These are phyloP conservation scores for Conchocele bisecta DNA, from an alignment of 2,888 invertebrate species.

Conservation along the genomic window DNA sequence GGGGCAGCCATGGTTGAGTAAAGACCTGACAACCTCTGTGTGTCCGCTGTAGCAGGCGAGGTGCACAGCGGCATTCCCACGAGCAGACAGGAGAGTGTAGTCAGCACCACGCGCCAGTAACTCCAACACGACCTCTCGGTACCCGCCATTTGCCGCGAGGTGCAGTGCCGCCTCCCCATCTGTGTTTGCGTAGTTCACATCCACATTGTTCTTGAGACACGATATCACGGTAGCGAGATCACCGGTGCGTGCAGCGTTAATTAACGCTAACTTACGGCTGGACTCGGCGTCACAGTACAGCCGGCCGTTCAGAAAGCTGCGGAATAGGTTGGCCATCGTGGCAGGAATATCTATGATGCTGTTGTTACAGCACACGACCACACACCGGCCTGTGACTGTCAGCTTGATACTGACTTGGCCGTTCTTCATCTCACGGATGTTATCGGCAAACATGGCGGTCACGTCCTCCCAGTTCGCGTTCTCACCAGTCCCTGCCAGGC, in stretches of 20 bases:
- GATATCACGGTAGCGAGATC: too few species aligned
- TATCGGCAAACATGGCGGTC: slow-evolving; percentile 5
- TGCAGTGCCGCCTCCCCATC: slow-evolving; percentile 48
- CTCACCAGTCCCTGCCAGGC: slow-evolving; percentile 43
- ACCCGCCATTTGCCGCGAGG: slow-evolving; percentile 40
- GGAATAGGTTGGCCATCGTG: slow-evolving; percentile 35
- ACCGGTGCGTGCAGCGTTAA: too few species aligned
- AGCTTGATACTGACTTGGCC: neutral
- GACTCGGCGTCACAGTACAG: neutral
- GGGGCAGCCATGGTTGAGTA: slow-evolving; percentile 42
- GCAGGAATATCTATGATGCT: slow-evolving; percentile 48
- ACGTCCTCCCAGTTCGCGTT: slow-evolving; percentile 41
- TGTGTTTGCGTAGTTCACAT: slow-evolving; percentile 39
- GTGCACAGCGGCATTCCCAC: slow-evolving; percentile 48
- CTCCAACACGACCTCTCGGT: slow-evolving; percentile 26
- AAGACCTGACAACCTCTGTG: slow-evolving; percentile 16
- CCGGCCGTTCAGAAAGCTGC: neutral
- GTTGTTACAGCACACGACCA: slow-evolving; percentile 42
- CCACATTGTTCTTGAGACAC: too few species aligned
- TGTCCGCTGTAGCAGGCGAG: slow-evolving; percentile 48
- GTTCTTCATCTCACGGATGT: neutral
- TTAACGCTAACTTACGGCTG: too few species aligned
- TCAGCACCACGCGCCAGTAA: slow-evolving; percentile 27
- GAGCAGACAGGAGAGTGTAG: too few species aligned
- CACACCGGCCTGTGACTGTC: slow-evolving; percentile 21